Evolutionary conservation across 2,888 invertebrate genomes (phyloP).

Genomic region (Drosophila leonis): DNA sequence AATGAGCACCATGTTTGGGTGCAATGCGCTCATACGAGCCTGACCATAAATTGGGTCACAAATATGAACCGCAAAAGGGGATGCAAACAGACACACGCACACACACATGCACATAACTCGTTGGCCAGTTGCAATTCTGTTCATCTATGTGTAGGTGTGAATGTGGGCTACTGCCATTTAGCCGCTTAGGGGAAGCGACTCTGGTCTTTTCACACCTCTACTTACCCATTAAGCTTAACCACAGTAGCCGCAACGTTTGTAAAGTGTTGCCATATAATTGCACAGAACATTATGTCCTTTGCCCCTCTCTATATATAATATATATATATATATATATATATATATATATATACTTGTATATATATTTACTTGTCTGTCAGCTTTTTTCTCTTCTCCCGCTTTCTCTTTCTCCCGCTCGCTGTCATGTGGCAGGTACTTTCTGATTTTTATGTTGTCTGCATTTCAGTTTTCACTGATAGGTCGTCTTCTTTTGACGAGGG

Average conservation of each 20-base stretch:
- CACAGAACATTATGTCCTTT: conserved; percentile 21
- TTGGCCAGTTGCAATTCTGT: conserved; percentile 43
- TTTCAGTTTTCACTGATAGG: conserved; percentile 45
- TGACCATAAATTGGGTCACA: conserved; percentile 66
- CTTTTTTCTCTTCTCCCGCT: not conserved
- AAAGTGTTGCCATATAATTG: conserved; percentile 69
- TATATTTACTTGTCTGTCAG: not conserved
- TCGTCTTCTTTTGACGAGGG: conserved; percentile 36
- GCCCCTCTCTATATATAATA: not conserved
- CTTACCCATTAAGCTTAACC: conserved; percentile 48
- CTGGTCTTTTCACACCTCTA: conserved; percentile 51
- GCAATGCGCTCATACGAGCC: conserved; percentile 30
- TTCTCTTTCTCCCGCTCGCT: not conserved
- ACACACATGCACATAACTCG: not conserved
- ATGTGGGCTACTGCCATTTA: conserved; percentile 12
- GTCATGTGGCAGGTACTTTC: conserved; percentile 50
- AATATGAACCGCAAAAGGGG: conserved; percentile 54
- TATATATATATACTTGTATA: not conserved
- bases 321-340: not conserved
- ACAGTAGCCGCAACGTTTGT: conserved; percentile 68
- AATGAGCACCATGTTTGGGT: conserved; percentile 55
- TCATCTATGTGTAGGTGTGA: conserved; percentile 7
- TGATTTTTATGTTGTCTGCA: conserved; percentile 72
- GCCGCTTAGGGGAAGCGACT: conserved; percentile 19
- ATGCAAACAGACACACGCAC: conserved; percentile 28